Conservation (phyloP, 2,113 vertebrate genomes). For the Acanthisitta chloris region DNA sequence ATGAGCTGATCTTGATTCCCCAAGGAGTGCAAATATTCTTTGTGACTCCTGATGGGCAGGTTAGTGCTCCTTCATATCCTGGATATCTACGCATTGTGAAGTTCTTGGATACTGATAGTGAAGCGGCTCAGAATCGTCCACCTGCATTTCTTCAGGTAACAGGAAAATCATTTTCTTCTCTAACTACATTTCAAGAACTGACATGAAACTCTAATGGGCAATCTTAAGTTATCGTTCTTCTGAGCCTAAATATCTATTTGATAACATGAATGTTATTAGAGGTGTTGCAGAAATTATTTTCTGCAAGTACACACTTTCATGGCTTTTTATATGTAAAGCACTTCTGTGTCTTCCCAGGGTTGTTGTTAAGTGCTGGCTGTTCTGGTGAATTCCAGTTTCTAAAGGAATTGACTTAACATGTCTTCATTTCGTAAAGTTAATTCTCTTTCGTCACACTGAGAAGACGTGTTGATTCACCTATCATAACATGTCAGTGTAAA, state of each 20-base stretch:
- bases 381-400: not conserved
- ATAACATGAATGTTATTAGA: not conserved
- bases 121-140: constrained; percentile 74
- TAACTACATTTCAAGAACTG: not conserved
- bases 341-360: not conserved
- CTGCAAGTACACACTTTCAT: not conserved
- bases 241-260: not conserved
- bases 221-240: not conserved
- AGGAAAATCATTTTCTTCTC: not conserved
- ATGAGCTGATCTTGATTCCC: constrained; percentile 89
- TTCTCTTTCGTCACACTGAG: not conserved
- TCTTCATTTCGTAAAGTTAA: not conserved
- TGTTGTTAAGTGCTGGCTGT: not conserved
- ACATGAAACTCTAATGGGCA: not conserved
- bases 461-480: not conserved
- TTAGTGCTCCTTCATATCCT: constrained; percentile 96
- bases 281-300: not conserved
- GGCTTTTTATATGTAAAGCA: not conserved
- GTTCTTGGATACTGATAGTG: constrained; percentile 81
- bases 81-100: constrained; percentile 93
- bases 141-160: constrained; percentile 94
- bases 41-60: constrained; percentile 90
- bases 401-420: not conserved
- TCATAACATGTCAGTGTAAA: not conserved
- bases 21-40: constrained; percentile 97